Evolutionary conservation across 1,140 invertebrate genomes (phyloP).

Genomic region (Gonatopus flavifemur): DNA sequence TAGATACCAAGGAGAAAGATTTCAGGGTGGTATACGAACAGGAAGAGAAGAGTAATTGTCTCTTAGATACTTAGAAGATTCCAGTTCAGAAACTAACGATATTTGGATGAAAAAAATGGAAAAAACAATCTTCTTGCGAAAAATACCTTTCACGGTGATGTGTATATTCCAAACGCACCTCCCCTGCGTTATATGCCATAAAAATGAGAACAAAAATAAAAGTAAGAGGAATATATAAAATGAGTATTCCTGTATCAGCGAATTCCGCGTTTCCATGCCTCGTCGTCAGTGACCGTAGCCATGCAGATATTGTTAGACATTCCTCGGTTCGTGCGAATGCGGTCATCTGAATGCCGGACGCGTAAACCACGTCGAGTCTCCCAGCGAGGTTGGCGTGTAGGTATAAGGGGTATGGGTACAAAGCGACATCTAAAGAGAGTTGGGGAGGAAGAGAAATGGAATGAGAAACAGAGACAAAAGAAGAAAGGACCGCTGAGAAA

Average conservation of each 20-base stretch:
- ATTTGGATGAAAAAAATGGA: too few species aligned
- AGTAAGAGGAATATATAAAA: constrained; percentile 35
- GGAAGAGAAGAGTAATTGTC: too few species aligned
- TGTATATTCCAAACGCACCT: constrained; percentile 5
- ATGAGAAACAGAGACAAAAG: constrained; percentile 3
- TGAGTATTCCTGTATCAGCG: constrained; percentile 42
- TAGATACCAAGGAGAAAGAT: constrained; percentile 8
- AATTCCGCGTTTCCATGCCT: constrained; percentile 46
- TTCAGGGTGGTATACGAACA: not conserved
- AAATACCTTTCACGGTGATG: too few species aligned
- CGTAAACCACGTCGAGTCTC: constrained; percentile 55
- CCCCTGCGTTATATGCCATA: too few species aligned
- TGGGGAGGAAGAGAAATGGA: not conserved
- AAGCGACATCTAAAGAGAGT: constrained; percentile 12
- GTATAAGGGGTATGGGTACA: constrained; percentile 5
- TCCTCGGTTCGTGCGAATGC: constrained; percentile 54
- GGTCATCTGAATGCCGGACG: constrained; percentile 56
- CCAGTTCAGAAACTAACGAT: too few species aligned
- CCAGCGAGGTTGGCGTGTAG: constrained; percentile 43
- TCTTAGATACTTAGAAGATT: too few species aligned
- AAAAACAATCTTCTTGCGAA: too few species aligned
- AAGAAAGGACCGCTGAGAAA: not conserved
- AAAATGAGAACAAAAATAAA: too few species aligned
- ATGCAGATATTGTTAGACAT: constrained; percentile 55
- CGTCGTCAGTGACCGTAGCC: constrained; percentile 45